Evolutionary conservation across 2,888 invertebrate species (phyloP), one percentile per base, ranked within the genome.

Genomic region (Actias luna): DNA sequence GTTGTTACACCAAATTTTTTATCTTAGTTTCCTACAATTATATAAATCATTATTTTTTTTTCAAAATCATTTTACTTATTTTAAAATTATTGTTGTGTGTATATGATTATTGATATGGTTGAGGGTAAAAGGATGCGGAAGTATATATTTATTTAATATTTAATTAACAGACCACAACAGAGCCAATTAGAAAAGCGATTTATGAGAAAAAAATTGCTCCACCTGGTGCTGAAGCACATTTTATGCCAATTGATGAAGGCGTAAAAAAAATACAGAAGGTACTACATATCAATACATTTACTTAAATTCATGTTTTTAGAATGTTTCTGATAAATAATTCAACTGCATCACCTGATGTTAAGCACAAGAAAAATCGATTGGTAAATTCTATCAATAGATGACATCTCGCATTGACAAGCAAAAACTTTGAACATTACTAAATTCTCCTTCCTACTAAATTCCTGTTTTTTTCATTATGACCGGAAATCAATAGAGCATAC

Each of bases 141-240:
- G 14, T 25, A 25, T 50, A 5, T 12, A 22, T 22, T 22, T 25
- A 22, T 50, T 25, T 50, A 22, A 12, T 25, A 1, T 25, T 22
- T 50, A 50, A 25, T 12, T 4, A 12, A 50, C 70, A 96, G 96
- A 94, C 94, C 62, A 93, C 94, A 18, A 93, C 93, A 59, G 96
- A 96, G 79, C 93, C 94, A 18, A 84, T 94, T 1, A 89, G 95
- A 52, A 93, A 92, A 73, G 93, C 94, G 3, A 93, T 96, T 50
- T 95, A 95, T 77, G 85, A 94, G 61, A 93, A 93, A 66, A 95
- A 95, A 85, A 93, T 96, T 0, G 93, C 94, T 2, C 94, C 94
- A 18, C 93, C 93, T 22, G 94, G 95, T 16, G 86, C 93, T 29
- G 84, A 84, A 46, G 92, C 94, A 0, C 93, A 92, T 65, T 95